Percentiles rank a stretch among this genome's conserved stretches.
Evolutionary conservation across 2,113 vertebrate genomes (phyloP).

Genomic region (Pygoscelis antarcticus): DNA sequence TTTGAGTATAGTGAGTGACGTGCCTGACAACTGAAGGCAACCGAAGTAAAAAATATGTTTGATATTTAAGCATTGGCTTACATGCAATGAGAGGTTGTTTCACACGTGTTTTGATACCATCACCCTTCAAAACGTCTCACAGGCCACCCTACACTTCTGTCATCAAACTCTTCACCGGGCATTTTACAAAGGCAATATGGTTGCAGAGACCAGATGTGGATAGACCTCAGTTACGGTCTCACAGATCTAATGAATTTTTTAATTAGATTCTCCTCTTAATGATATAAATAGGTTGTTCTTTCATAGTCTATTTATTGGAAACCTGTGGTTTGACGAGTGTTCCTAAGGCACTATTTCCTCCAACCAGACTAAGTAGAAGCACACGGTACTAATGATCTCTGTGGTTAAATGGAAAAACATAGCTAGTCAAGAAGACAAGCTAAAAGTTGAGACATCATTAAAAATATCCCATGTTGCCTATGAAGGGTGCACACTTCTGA

Average conservation of each 20-base stretch:
- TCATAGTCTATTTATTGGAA: neutral
- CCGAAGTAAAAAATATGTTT: neutral
- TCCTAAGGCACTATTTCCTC: neutral
- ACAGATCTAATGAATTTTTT: neutral
- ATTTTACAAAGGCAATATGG: neutral
- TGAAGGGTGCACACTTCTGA: neutral
- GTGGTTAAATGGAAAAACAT: neutral
- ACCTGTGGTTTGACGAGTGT: neutral
- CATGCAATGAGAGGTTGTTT: neutral
- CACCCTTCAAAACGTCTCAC: neutral
- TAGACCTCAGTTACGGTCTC: neutral
- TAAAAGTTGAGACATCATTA: neutral
- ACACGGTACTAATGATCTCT: neutral
- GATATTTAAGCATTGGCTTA: neutral
- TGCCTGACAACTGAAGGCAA: neutral
- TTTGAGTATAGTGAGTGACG: neutral
- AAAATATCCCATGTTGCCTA: neutral
- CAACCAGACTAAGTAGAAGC: neutral
- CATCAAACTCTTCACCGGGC: neutral
- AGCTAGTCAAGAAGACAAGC: neutral
- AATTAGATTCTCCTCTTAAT: neutral
- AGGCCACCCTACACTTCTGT: neutral
- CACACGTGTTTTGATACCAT: neutral
- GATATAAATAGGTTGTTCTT: neutral
- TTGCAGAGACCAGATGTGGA: neutral